Base-by-base conservation (phyloP, 2,888 invertebrate species). In the Aromia moschata region DNA sequence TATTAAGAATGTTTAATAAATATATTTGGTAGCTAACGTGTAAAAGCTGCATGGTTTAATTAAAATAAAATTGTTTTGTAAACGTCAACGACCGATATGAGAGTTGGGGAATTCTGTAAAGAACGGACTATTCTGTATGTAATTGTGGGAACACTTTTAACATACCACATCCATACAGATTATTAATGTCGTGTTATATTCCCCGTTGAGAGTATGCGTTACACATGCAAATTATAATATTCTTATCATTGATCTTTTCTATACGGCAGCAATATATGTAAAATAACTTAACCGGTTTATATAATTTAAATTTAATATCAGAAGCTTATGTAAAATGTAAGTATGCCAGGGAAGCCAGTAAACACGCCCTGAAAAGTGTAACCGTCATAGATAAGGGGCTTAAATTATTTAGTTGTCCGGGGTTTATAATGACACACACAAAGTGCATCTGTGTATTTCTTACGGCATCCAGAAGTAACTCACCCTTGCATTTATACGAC, bases 361-460 rank as follows among this genome's bases (percentile, higher is more conserved):
- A 41, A 52, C 52, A 52, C 16, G 31, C 31, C 14, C 25, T 49
- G 18, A 49, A 49, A 49, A 49, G 38, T 49, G 38, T 38, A 38
- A 25, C 47, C 49, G 30, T 25, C 38, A 49, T 38, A 49, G 38
- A 49, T 49, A 49, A 49, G 15, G 49, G 10, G 49, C 38, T 52
- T 41, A 52, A 41, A 52, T 52, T 52, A 52, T 52, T 49, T 49
- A 41, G 40, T 31, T 31, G 52, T 41, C 30, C 25, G 40, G 31
- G 16, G 49, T 15, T 38, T 20, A 25, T 40, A 16, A 11, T 17
- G 9, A 2, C 11, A 11, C 25, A 25, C 38, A 38, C 49, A 49
- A 49, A 38, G 18, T 47, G 47, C 47, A 47, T 47, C 12, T 47
- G 12, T 47, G 12, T 49, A 47, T 49, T 49, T 38, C 38, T 49